These are phyloP conservation scores for Clamator glandarius DNA, from an alignment of 2,797 vertebrate genomes.

Conservation along the genomic window DNA sequence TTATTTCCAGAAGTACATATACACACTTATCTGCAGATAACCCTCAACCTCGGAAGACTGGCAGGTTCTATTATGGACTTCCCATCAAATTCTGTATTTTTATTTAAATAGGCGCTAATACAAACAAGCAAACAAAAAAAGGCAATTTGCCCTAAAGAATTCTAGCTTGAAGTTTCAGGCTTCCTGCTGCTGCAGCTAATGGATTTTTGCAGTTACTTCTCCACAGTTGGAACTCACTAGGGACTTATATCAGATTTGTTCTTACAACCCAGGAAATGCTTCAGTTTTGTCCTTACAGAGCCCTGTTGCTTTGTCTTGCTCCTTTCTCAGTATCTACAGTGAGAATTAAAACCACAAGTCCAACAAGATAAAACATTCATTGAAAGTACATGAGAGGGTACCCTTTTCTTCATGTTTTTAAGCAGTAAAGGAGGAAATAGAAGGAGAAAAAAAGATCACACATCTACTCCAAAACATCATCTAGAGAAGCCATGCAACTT, in stretches of 20 bases:
- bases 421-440: background rate
- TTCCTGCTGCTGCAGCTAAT: background rate
- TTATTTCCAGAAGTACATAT: background rate
- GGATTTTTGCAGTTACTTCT: background rate
- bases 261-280: background rate
- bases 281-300: background rate
- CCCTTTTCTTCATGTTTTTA: background rate
- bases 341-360: background rate
- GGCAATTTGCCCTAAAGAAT: background rate
- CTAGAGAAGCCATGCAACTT: background rate
- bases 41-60: background rate
- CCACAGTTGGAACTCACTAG: background rate
- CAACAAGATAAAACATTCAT: background rate
- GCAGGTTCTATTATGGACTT: background rate
- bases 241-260: background rate
- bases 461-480: background rate
- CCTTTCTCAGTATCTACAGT: background rate
- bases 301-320: background rate
- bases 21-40: background rate
- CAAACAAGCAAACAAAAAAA: too few relatives aligned
- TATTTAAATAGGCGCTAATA: background rate
- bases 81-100: background rate
- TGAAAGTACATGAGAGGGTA: background rate
- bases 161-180: background rate
- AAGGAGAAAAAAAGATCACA: background rate